Base-by-base conservation (phyloP, 2,797 vertebrate genomes). In the Antennarius maculatus region DNA sequence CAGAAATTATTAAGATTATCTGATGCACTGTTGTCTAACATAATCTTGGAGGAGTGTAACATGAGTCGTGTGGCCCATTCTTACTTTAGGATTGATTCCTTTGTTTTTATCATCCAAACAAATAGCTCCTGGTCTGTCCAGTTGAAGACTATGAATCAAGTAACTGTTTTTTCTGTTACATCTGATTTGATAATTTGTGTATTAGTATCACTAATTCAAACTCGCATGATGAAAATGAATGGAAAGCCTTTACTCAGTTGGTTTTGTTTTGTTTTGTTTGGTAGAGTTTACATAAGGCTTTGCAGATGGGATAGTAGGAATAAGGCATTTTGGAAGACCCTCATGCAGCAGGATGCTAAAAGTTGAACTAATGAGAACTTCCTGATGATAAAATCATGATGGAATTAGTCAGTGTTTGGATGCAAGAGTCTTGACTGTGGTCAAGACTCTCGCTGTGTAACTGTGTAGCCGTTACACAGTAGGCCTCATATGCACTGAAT, bases 271-370 rank as follows among this genome's bases (percentile, higher is more conserved):
- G 57, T 67, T 77, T 67, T 73, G 31, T 74, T 81, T 80, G 58
- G 67, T 71, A 41, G 10, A 81, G 79, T 85, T 86, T 82, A 69
- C 61, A 78, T 63, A 86, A 71, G 61, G 37, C 41, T 69, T 54
- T 78, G 70, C 74, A 73, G 71, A 83, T 80, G 75, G 74, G 72
- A 74, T 45, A 23, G 66, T 53, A 9, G 62, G 37, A 46, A 58
- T 54, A 51, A 60, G 53, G 67, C 47, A 28, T 68, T 66, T 77
- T 72, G 54, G 59, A 71, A 47, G 48, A 73, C 67, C 12, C 15
- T 27, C 16, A 72, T 34, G 14, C 71, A 61, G 50, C 45, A 15
- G 1, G 17, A 53, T 51, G 54, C 62, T 45, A 9, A 45, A 64
- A 62, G 11, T 61, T n/a, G 5, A 41, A 68, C 31, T 29, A 56